Percentiles rank a stretch among this genome's conserved stretches.
Evolutionary conservation across 2,888 invertebrate genomes (phyloP).

Genomic region (Criorhina ranunculi): DNA sequence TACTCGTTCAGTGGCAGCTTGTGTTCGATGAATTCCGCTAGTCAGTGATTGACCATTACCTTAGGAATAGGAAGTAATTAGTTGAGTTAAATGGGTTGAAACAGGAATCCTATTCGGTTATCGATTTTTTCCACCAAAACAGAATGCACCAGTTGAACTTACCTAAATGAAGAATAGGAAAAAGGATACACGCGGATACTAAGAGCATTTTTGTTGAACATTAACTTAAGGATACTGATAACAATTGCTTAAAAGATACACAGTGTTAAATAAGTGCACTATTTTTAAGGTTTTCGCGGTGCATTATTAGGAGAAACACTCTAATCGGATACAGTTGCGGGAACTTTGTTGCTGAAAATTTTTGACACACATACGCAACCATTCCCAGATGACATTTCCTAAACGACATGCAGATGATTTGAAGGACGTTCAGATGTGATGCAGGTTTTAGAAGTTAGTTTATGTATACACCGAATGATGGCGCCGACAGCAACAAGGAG

Average conservation of each 20-base stretch:
- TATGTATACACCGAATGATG: not conserved
- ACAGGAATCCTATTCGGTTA: slow-evolving; percentile 23
- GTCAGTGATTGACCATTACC: slow-evolving; percentile 82
- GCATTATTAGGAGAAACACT: not conserved
- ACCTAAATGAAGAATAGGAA: slow-evolving; percentile 63
- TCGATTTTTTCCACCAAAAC: slow-evolving; percentile 46
- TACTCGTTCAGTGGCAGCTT: slow-evolving; percentile 90
- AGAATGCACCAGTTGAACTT: slow-evolving; percentile 53
- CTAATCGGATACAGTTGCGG: not conserved
- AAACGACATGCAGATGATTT: not conserved
- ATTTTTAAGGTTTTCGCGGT: not conserved
- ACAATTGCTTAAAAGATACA: not conserved
- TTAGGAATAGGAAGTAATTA: not conserved
- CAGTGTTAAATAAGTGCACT: not conserved
- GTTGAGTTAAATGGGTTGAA: no score
- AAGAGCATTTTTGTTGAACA: slow-evolving; percentile 64
- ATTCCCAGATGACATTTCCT: not conserved
- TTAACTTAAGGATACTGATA: slow-evolving; percentile 40
- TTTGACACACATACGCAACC: not conserved
- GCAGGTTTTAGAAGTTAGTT: not conserved
- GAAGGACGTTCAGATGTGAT: not conserved
- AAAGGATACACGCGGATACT: slow-evolving; percentile 55
- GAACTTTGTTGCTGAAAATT: not conserved
- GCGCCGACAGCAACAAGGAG: not conserved
- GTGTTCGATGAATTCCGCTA: slow-evolving; percentile 90